Evolutionary conservation across 2,797 vertebrate genomes (phyloP), one percentile per base, ranked within the genome.

Genomic region (Gastrophryne carolinensis): DNA sequence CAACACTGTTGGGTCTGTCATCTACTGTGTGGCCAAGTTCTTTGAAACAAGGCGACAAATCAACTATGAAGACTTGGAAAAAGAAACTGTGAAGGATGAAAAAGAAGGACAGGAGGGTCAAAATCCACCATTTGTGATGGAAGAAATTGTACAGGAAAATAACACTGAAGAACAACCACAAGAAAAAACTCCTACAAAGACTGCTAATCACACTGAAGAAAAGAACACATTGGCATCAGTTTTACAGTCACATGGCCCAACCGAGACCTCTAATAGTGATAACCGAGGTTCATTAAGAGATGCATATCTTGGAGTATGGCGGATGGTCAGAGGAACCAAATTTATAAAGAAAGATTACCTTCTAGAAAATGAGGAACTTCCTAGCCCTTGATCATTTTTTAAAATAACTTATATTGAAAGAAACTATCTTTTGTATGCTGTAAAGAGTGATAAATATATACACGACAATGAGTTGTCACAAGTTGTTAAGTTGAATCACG

Each of bases 1-100:
- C 58, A 99, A 99, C 88, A 99, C 97, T 0, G 32, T 96, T 17
- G 97, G 97, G 64, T 99, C 97, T 68, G 47, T 98, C 84, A 97
- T 91, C 78, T 99, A 99, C 86, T 99, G 97, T 0, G 83, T 93
- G 35, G 97, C 92, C 79, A 98, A 98, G 79, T 99, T 94, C 74
- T 64, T 89, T 13, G 97, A 99, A 84, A 96, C 93, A 4, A 90
- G 89, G 85, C 94, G 84, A 80, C 95, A 96, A 81, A 93, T 92
- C 82, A 84, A 84, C 44, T 98, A 99, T 0, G 93, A 98, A 81
- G 93, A 98, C 79, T 87, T 98, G 89, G 96, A 97, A 80, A 89
- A 90, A 35, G 88, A 92, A 7, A 73, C 72, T 12, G 80, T 86
- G 66, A 93, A 90, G 5, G 89, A 87, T 0, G 87, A 90, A 12